A percentile compares a stretch with the other conserved stretches of the same genome.
These are phyloP conservation scores for Trinectes maculatus DNA, from an alignment of 2,113 vertebrate genomes.

Conservation along the genomic window DNA sequence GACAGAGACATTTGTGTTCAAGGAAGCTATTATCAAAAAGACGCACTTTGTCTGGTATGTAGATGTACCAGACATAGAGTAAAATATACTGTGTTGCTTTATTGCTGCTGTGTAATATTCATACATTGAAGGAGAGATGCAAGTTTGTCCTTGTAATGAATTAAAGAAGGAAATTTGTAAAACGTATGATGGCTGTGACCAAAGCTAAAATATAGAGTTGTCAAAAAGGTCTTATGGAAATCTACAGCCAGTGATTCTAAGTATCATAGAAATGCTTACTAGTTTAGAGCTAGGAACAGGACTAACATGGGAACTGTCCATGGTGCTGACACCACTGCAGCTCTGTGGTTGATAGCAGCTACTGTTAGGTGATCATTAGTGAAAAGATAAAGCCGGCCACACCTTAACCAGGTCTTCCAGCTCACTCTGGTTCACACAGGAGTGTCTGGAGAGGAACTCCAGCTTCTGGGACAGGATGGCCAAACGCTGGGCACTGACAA, in stretches of 20 bases:
- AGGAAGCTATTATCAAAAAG: too few species aligned
- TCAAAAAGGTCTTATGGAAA: too few species aligned
- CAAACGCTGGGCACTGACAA: constrained; percentile 85
- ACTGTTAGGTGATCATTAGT: background rate
- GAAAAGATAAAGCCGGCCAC: constrained; percentile 14
- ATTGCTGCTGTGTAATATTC: background rate
- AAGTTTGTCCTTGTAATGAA: constrained; percentile 11
- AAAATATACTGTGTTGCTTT: background rate
- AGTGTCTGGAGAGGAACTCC: constrained; percentile 89
- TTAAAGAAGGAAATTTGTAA: constrained; percentile 15
- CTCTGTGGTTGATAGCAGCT: background rate
- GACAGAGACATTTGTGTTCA: background rate
- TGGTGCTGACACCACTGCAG: constrained; percentile 59
- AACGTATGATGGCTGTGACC: background rate
- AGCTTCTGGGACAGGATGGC: constrained; percentile 93
- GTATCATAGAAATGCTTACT: too few species aligned
- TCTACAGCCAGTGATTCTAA: too few species aligned
- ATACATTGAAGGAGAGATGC: background rate
- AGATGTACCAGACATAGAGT: too few species aligned
- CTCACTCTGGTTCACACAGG: constrained; percentile 92
- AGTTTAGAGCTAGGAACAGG: too few species aligned
- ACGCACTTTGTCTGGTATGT: too few species aligned
- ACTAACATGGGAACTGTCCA: constrained; percentile 68
- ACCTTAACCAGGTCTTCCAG: constrained; percentile 96
- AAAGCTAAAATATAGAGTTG: background rate